phyloP scores from a whole-genome alignment of 2,888 invertebrate species.

The Aleiodes leptofemur region DNA sequence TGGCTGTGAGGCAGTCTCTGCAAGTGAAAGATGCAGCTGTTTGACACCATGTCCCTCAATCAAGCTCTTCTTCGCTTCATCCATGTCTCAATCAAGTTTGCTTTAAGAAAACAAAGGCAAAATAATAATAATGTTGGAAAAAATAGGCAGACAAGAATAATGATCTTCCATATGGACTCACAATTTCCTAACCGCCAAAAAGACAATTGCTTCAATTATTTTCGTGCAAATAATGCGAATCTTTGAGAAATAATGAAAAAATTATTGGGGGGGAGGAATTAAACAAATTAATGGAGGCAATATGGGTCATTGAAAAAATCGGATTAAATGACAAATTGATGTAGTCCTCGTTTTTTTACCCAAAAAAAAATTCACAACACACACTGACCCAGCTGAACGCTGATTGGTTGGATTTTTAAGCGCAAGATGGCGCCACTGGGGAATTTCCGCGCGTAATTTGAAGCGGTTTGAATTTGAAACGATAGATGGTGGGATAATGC shows the following conservation, averaged over 20 bases:
- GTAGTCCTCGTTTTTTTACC: too few relatives aligned
- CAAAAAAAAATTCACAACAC: too few relatives aligned
- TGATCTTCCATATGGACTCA: too few relatives aligned
- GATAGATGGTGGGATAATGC: background rate
- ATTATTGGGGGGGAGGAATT: background rate
- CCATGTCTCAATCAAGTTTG: constrained; percentile 29
- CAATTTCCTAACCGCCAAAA: constrained; percentile 18
- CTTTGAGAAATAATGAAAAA: background rate
- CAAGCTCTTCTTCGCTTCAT: constrained; percentile 14
- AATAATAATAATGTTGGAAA: background rate
- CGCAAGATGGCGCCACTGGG: too few relatives aligned
- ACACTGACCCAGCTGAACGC: too few relatives aligned
- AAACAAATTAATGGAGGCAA: constrained; percentile 16
- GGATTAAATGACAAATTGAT: constrained; percentile 17
- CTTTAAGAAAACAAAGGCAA: background rate
- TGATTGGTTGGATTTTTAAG: too few relatives aligned
- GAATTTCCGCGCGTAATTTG: too few relatives aligned
- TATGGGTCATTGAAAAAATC: constrained; percentile 19
- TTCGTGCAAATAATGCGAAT: background rate
- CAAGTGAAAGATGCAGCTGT: constrained; percentile 38
- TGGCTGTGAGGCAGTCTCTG: constrained; percentile 10
- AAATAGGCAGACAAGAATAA: too few relatives aligned
- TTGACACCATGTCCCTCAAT: constrained; percentile 39
- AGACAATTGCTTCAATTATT: background rate
- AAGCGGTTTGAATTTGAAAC: too few relatives aligned